These are phyloP conservation scores for Helarctos malayanus DNA, from an alignment of 2,797 vertebrate species.

Conservation along the genomic window DNA sequence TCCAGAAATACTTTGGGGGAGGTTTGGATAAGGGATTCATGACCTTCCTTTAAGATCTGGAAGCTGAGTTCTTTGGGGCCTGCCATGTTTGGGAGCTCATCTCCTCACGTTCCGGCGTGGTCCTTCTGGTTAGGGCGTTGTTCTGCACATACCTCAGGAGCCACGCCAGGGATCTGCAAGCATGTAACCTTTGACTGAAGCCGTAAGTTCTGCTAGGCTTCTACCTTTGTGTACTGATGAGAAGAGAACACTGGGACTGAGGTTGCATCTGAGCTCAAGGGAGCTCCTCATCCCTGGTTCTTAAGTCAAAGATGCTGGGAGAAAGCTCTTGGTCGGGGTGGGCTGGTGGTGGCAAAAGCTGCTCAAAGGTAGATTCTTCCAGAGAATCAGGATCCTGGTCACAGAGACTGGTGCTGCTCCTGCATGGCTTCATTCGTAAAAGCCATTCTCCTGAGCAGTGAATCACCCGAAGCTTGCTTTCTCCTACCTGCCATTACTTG, in stretches of 20 bases:
- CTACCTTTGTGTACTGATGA: not conserved
- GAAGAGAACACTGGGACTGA: not conserved
- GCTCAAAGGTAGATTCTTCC: not conserved
- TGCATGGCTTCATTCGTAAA: not conserved
- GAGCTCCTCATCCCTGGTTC: not conserved
- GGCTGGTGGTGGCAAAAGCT: not conserved
- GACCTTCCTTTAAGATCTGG: not conserved
- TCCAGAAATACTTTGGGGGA: not conserved
- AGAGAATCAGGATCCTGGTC: not conserved
- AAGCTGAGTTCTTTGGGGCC: not conserved
- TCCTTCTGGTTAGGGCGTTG: not conserved
- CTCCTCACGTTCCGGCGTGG: not conserved
- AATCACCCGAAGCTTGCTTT: not conserved
- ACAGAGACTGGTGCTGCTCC: not conserved
- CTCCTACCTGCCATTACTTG: not conserved
- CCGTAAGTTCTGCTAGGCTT: not conserved
- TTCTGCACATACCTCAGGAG: not conserved
- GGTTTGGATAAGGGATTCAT: not conserved
- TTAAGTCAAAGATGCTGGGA: not conserved
- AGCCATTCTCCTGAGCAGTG: not conserved
- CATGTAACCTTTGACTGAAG: not conserved
- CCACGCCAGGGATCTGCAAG: not conserved
- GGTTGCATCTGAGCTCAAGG: not conserved
- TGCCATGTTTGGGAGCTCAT: not conserved
- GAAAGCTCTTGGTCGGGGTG: not conserved